Evolutionary conservation across 2,797 vertebrate genomes (phyloP), one percentile per base, ranked within the genome.

Genomic region (Lerista edwardsae): DNA sequence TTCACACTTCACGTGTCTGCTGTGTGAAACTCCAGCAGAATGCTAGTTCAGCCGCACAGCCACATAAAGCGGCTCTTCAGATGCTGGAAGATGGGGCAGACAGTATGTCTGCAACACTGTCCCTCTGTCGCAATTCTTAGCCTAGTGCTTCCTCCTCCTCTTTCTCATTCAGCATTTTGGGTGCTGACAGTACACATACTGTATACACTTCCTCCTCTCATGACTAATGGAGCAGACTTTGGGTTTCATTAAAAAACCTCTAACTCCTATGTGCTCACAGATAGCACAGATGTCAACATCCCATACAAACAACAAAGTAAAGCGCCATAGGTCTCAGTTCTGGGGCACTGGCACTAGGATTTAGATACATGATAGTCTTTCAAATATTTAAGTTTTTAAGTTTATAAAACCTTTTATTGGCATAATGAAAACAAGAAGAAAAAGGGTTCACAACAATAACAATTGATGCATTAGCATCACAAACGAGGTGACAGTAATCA

Each of bases 101-200:
- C 73, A 39, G 72, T 31, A 39, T 39, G 64, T 75, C 81, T 83
- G 55, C 80, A 62, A 67, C 15, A 57, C 36, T 8, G 72, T n/a
- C 17, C 25, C 44, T 83, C 73, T 75, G 81, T 55, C 39, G 81
- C 73, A 83, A 75, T 83, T 75, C 27, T 68, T 47, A 75, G 7
- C 62, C 67, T 21, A 23, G 21, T 21, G 47, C 81, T 83, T 83
- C 81, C 73, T 83, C 73, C 47, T 75, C 75, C 75, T 67, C 15
- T 10, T 75, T 25, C 61, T 67, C 62, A 57, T 64, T 67, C 61
- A 75, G 61, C 73, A 57, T 65, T 75, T 36, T 67, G 41, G 61
- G 27, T 61, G 27, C 36, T 47, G 77, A 79, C 34, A 27, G 14
- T 41, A 75, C 31, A 57, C 9, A 23, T 23, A 51, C 47, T 51